Conservation (phyloP, 2,888 invertebrate genomes). For the Temnothorax rugatulus region DNA sequence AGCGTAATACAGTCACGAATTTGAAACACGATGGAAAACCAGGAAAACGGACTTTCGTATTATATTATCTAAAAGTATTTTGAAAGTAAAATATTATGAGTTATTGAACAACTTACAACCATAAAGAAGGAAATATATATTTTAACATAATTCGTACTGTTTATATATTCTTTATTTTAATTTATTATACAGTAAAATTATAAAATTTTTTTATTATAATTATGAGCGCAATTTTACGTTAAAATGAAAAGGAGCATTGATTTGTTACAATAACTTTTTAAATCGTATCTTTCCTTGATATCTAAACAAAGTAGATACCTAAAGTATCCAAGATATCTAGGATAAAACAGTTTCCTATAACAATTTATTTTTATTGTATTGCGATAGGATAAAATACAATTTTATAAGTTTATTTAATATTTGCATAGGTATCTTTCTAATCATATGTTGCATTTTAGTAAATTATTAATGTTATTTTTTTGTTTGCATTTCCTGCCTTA, state of each 20-base stretch:
- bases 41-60: not conserved
- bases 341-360: constrained; percentile 38
- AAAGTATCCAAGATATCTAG: not conserved
- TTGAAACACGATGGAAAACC: not conserved
- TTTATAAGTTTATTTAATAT: not conserved
- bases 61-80: not conserved
- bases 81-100: not conserved
- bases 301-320: not conserved
- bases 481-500: not conserved
- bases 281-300: not conserved
- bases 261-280: not conserved
- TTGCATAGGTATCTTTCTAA: not conserved
- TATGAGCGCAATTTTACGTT: not conserved
- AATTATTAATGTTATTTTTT: not conserved
- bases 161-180: not conserved
- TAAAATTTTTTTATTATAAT: constrained; percentile 1
- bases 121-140: not conserved
- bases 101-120: not conserved
- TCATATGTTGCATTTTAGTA: not conserved
- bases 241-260: not conserved
- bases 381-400: not conserved
- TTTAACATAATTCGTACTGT: not conserved
- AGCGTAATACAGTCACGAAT: not conserved
- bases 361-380: not conserved
- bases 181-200: not conserved